Conservation (phyloP, 2,113 vertebrate species). For the Hippocampus comes region DNA sequence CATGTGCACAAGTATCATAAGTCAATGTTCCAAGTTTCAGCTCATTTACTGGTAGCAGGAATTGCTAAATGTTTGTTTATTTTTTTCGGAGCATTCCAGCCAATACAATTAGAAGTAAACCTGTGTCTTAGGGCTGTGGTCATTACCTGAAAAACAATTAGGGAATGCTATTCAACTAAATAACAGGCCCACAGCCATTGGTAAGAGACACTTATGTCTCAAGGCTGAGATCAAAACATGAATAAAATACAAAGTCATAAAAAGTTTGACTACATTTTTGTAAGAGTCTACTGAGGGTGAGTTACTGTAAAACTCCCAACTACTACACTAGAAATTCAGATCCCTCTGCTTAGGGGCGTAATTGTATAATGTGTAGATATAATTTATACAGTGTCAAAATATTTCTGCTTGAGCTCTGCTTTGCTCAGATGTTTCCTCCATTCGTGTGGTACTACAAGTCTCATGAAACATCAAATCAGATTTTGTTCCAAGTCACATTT, state of each 20-base stretch:
- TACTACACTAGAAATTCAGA: no score
- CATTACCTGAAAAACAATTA: background rate
- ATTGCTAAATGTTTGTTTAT: constrained; percentile 1
- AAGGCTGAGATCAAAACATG: background rate
- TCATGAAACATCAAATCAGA: no score
- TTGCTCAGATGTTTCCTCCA: no score
- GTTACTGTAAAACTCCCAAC: background rate
- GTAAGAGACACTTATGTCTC: background rate
- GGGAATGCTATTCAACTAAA: background rate
- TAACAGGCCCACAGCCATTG: background rate
- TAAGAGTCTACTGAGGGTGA: background rate
- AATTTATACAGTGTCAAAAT: no score
- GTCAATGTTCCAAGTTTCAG: background rate
- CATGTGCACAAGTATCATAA: background rate
- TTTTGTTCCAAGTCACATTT: no score
- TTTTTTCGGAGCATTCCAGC: background rate
- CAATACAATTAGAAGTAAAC: background rate
- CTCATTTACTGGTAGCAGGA: constrained; percentile 3
- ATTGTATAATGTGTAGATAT: no score
- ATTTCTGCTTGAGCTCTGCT: no score
- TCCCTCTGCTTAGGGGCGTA: no score
- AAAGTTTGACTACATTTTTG: no score
- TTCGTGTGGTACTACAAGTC: no score
- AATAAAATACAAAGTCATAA: background rate
- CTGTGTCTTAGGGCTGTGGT: background rate